These are phyloP conservation scores for Hippoglossus hippoglossus DNA, from an alignment of 2,797 vertebrate species.

Conservation along the genomic window DNA sequence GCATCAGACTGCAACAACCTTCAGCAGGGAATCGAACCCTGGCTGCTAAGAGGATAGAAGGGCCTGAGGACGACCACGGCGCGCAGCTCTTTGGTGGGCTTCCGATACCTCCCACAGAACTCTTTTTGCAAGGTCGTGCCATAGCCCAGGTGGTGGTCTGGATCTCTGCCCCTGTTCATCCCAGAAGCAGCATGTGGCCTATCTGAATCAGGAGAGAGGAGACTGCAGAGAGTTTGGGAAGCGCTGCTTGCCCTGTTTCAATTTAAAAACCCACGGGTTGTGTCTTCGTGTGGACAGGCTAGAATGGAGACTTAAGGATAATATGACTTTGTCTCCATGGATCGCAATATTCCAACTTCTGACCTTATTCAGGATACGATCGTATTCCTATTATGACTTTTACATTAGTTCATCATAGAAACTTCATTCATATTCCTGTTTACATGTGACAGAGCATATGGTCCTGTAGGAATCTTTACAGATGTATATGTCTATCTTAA, in stretches of 20 bases:
- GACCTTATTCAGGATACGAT: too few relatives aligned
- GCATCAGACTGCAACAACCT: conserved; percentile 13
- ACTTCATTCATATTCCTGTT: too few relatives aligned
- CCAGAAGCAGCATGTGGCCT: conserved; percentile 39
- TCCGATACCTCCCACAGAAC: conserved; percentile 18
- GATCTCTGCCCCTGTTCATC: conserved; percentile 40
- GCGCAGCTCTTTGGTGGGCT: conserved; percentile 25
- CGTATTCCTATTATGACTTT: too few relatives aligned
- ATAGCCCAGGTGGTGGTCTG: conserved; percentile 43
- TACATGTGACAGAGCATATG: too few relatives aligned
- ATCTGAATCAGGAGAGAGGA: conserved; percentile 33
- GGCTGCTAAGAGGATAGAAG: conserved; percentile 22
- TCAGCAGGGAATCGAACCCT: conserved; percentile 30
- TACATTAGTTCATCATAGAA: too few relatives aligned
- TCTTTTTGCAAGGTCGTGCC: conserved; percentile 47
- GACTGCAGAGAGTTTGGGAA: neutral
- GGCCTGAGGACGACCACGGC: conserved; percentile 37
- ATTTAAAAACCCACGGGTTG: neutral
- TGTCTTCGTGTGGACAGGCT: neutral
- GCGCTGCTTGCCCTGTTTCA: neutral
- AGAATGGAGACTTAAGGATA: neutral
- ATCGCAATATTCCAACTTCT: too few relatives aligned
- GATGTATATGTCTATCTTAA: too few relatives aligned
- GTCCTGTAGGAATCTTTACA: too few relatives aligned
- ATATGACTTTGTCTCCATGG: too few relatives aligned